Conservation (phyloP, 2,888 invertebrate species). For the Scrobipalpa atriplicella region DNA sequence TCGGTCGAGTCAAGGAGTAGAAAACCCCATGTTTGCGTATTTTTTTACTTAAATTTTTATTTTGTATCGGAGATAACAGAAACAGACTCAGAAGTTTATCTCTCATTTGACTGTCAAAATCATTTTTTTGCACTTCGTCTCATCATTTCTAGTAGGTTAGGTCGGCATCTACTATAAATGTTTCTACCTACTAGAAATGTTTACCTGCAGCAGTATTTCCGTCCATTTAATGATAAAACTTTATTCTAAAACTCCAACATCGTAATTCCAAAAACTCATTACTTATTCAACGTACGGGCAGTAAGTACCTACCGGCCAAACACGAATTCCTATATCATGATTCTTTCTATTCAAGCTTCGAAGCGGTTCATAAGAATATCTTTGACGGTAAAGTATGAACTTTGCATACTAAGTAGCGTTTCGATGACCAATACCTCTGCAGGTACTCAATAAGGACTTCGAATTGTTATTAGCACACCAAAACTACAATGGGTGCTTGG, state of each 20-base stretch:
- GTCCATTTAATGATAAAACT: too few species aligned
- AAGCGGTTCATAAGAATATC: slow-evolving; percentile 59
- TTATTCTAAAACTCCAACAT: slow-evolving; percentile 4
- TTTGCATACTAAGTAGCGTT: slow-evolving; percentile 64
- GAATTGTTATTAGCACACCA: slow-evolving; percentile 43
- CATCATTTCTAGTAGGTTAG: too few species aligned
- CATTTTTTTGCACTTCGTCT: too few species aligned
- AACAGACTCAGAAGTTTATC: too few species aligned
- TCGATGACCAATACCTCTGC: slow-evolving; percentile 54
- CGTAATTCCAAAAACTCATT: slow-evolving; percentile 55
- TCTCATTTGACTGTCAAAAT: too few species aligned
- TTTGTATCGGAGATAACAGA: too few species aligned
- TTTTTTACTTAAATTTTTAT: too few species aligned
- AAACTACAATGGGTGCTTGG: slow-evolving; percentile 61
- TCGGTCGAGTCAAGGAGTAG: too few species aligned
- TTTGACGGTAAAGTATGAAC: slow-evolving; percentile 68
- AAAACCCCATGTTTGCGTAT: too few species aligned
- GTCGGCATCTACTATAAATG: too few species aligned
- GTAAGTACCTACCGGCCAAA: slow-evolving; percentile 48
- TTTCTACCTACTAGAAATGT: too few species aligned
- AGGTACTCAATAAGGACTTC: slow-evolving; percentile 40
- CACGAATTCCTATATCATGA: slow-evolving; percentile 77
- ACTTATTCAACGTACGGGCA: slow-evolving; percentile 67
- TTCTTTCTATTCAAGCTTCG: slow-evolving; percentile 76
- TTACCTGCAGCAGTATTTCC: too few species aligned